Evolutionary conservation across 2,113 vertebrate species (phyloP).

Genomic region (Entomyzon cyanotis): DNA sequence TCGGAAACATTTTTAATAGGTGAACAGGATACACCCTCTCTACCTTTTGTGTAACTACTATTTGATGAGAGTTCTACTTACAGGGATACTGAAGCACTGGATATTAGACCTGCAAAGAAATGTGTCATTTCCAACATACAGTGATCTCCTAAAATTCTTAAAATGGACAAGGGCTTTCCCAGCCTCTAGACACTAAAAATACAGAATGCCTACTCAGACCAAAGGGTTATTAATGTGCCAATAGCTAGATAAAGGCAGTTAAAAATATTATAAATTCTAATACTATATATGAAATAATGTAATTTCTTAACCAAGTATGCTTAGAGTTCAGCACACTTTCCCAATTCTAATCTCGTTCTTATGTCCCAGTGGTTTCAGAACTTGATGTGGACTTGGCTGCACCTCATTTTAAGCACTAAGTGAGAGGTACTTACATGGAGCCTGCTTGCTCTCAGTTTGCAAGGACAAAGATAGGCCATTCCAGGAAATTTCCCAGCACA

Average conservation of each 20-base stretch:
- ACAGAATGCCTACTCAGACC: background rate
- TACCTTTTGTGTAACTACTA: background rate
- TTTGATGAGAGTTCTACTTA: background rate
- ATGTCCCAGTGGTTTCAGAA: fast-evolving
- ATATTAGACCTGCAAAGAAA: background rate
- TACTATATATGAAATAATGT: background rate
- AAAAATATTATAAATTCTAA: background rate
- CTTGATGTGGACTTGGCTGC: background rate
- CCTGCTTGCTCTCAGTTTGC: background rate
- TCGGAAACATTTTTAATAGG: background rate
- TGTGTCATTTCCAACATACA: background rate
- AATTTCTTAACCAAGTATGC: background rate
- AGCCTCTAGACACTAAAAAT: background rate
- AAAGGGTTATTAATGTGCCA: background rate
- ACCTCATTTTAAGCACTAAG: background rate
- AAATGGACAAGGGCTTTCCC: background rate
- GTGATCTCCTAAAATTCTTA: background rate
- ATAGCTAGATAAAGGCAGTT: background rate
- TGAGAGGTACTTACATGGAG: background rate
- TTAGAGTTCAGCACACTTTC: background rate
- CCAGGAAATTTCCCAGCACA: background rate
- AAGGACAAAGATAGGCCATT: background rate
- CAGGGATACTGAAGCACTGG: background rate
- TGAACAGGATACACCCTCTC: background rate
- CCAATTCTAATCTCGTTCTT: background rate